Evolutionary conservation across 2,113 vertebrate genomes (phyloP).

Genomic region (Gadus macrocephalus): DNA sequence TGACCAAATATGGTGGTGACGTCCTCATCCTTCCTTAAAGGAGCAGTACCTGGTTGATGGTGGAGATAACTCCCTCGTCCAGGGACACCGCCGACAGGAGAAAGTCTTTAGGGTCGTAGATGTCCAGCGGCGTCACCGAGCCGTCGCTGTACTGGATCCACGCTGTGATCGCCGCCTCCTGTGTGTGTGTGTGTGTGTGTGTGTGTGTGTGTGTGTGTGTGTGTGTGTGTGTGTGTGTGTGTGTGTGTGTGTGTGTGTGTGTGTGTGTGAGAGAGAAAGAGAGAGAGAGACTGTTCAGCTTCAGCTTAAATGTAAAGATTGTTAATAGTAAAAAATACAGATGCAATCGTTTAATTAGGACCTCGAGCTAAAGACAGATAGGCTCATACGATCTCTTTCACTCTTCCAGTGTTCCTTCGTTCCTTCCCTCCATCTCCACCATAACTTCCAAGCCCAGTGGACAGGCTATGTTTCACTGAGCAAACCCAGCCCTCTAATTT

Average conservation of each 20-base stretch:
- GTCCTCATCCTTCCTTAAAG: no score
- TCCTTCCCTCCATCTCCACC: neutral
- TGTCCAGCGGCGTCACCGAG: slow-evolving; percentile 86
- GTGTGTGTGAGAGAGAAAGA: neutral
- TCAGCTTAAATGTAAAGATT: no score
- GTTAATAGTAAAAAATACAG: no score
- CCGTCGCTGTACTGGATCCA: slow-evolving; percentile 97
- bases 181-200: neutral
- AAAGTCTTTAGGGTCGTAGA: slow-evolving; percentile 92
- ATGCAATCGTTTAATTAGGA: no score
- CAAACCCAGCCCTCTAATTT: slow-evolving; percentile 35
- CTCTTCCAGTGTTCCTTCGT: neutral
- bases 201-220: no score
- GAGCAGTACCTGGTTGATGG: slow-evolving; percentile 67
- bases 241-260: no score
- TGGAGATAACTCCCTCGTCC: slow-evolving; percentile 86
- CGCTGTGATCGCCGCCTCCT: slow-evolving; percentile 89
- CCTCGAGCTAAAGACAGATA: no score
- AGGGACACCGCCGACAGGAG: slow-evolving; percentile 80
- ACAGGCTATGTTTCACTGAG: slow-evolving; percentile 6
- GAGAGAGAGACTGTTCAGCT: neutral
- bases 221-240: no score
- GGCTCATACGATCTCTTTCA: neutral
- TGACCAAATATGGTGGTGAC: no score
- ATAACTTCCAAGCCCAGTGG: slow-evolving; percentile 8